Evolutionary conservation across 2,888 invertebrate genomes (phyloP), one percentile per base, ranked within the genome.

Genomic region (Epiperipatus broadwayi): DNA sequence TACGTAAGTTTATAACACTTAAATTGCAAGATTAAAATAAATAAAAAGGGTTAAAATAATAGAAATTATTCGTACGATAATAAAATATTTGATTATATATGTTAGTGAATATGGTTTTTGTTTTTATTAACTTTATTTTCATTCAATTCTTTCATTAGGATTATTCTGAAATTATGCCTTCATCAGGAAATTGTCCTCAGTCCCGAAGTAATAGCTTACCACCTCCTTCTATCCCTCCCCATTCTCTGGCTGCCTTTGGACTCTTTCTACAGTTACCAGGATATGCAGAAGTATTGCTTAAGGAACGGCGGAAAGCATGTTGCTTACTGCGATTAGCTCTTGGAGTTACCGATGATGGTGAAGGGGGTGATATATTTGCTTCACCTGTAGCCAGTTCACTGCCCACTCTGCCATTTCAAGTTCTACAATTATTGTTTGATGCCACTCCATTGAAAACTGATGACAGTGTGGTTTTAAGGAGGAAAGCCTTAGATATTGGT

Each of bases 271-370:
- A 84, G 48, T 63, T 91, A 49, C 84, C 85, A 0, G 79, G 84
- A 2, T 91, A 87, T 57, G 85, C 87, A 0, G 84, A 81, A 56
- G 78, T 85, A 30, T 59, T 91, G 44, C 66, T 91, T 19, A 71
- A 73, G 47, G 81, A 83, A 57, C 75, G 79, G 50, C 70, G 78
- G 47, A 72, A 77, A 44, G 89, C 89, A 0, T 76, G 81, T 51
- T 83, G 81, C 55, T 67, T 91, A 44, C 64, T 91, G 45, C 66
- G 87, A 4, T 66, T 91, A 35, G 77, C 85, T 22, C 67, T 91
- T 15, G 91, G 89, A 16, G 85, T 85, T 4, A 77, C 80, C 2
- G 83, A 84, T 51, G 84, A 87, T 53, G 85, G 84, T 33, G 83
- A 85, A 61, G 85, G 84, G 56, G 76, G 77, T 45, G 76, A 78